These are phyloP conservation scores for Cryptotermes secundus DNA, from an alignment of 1,140 invertebrate species.

Conservation along the genomic window DNA sequence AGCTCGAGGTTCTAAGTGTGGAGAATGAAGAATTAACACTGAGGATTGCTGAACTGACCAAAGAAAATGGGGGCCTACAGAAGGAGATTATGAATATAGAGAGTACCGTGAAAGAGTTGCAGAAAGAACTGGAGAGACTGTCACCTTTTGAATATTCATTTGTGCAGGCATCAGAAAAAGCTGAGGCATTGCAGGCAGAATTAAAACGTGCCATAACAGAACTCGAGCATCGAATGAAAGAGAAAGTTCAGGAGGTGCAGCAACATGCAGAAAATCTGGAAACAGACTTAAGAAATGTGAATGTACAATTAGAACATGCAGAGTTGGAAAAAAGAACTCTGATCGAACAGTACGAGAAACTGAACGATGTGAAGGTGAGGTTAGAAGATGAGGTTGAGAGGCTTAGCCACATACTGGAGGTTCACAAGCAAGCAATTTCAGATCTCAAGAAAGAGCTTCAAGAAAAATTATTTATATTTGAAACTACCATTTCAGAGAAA, in stretches of 20 bases:
- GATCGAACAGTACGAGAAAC: constrained; percentile 20
- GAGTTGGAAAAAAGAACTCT: constrained; percentile 30
- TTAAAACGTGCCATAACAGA: constrained; percentile 7
- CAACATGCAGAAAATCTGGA: constrained; percentile 28
- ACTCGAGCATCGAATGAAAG: constrained; percentile 16
- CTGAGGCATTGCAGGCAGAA: constrained; percentile 13
- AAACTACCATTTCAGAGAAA: background rate
- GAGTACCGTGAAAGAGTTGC: background rate
- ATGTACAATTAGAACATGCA: constrained; percentile 38
- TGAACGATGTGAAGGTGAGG: background rate
- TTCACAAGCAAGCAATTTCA: background rate
- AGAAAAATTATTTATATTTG: background rate
- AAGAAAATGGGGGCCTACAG: constrained; percentile 51
- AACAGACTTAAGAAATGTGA: constrained; percentile 39
- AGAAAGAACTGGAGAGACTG: constrained; percentile 25
- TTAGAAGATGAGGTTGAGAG: constrained; percentile 45
- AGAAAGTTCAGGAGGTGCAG: background rate
- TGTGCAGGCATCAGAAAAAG: background rate
- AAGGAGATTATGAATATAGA: constrained; percentile 36
- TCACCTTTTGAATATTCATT: constrained; percentile 27
- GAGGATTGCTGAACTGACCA: constrained; percentile 46
- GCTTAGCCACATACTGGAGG: background rate
- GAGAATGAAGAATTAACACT: background rate
- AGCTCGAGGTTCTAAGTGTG: background rate
- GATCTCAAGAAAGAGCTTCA: background rate